These are phyloP conservation scores for Brotula barbata DNA, from an alignment of 2,797 vertebrate genomes.

Conservation along the genomic window DNA sequence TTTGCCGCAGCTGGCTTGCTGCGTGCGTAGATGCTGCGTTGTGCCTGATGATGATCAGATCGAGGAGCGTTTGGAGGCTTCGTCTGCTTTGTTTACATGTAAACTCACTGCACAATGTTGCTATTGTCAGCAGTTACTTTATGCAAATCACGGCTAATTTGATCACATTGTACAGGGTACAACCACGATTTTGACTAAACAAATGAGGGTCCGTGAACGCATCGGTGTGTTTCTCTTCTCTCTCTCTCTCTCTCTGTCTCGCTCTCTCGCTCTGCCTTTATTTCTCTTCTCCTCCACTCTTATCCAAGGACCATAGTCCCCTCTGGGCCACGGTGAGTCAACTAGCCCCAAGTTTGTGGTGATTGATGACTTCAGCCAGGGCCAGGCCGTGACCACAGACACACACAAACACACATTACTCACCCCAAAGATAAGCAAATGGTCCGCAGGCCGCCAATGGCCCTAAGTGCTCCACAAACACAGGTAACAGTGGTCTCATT, in stretches of 20 bases:
- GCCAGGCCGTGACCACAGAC: constrained; percentile 70
- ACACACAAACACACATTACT: constrained; percentile 77
- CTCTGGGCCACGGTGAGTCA: constrained; percentile 45
- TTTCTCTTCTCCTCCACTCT: constrained; percentile 14
- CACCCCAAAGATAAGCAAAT: constrained; percentile 79
- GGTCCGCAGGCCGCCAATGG: constrained; percentile 60
- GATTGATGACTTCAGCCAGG: constrained; percentile 73
- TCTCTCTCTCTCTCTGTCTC: constrained; percentile 5
- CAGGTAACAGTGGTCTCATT: constrained; percentile 64
- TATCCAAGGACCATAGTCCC: constrained; percentile 39
- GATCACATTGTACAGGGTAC: constrained; percentile 31
- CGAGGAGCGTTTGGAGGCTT: constrained; percentile 20
- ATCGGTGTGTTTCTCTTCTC: constrained; percentile 17
- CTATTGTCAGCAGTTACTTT: constrained; percentile 40
- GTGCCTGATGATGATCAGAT: constrained; percentile 23
- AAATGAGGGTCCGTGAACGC: too few relatives aligned
- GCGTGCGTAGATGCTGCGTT: constrained; percentile 2
- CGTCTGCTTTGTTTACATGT: constrained; percentile 37
- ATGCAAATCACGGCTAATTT: constrained; percentile 46
- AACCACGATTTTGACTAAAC: constrained; percentile 55
- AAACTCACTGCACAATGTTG: constrained; percentile 35
- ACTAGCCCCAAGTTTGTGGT: constrained; percentile 58
- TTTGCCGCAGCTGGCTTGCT: constrained; percentile 8
- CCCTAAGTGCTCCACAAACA: constrained; percentile 76
- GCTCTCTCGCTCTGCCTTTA: constrained; percentile 6